These are phyloP conservation scores for Percopsis omiscomaycus DNA, from an alignment of 2,797 vertebrate genomes.

Conservation along the genomic window DNA sequence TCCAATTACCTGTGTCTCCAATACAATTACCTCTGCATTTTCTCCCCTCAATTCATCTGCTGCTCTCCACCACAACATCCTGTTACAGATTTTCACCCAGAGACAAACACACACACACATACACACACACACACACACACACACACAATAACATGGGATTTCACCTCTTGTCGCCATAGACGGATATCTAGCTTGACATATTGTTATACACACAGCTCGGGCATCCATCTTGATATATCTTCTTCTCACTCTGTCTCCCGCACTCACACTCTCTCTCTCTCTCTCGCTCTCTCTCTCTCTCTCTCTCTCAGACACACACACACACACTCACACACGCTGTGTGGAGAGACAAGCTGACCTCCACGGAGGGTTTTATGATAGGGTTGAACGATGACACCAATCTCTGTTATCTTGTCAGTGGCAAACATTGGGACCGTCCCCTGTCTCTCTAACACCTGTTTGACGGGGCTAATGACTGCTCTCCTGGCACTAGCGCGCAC, in stretches of 20 bases:
- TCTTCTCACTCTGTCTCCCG: background rate
- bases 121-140: constrained; percentile 12
- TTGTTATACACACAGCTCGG: constrained; percentile 10
- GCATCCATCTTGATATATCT: constrained; percentile 10
- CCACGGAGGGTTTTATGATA: constrained; percentile 36
- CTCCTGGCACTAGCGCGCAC: constrained; percentile 35
- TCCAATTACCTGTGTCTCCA: constrained; percentile 70
- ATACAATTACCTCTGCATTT: constrained; percentile 64
- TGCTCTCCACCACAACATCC: constrained; percentile 48
- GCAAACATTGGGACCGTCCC: constrained; percentile 54
- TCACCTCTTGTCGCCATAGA: constrained; percentile 23
- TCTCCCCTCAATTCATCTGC: constrained; percentile 53
- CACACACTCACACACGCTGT: constrained; percentile 11
- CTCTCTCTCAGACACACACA: background rate
- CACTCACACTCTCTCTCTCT: background rate
- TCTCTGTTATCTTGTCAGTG: constrained; percentile 51
- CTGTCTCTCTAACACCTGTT: constrained; percentile 68
- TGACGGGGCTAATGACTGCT: constrained; percentile 66
- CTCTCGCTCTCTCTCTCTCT: background rate
- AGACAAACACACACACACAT: constrained; percentile 35
- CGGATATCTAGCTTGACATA: constrained; percentile 25
- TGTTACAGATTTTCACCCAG: constrained; percentile 35
- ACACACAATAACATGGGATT: constrained; percentile 22
- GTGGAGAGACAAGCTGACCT: constrained; percentile 27
- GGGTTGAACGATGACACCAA: constrained; percentile 54